Base-by-base conservation (phyloP, 2,113 vertebrate species). In the Pygoscelis antarcticus region DNA sequence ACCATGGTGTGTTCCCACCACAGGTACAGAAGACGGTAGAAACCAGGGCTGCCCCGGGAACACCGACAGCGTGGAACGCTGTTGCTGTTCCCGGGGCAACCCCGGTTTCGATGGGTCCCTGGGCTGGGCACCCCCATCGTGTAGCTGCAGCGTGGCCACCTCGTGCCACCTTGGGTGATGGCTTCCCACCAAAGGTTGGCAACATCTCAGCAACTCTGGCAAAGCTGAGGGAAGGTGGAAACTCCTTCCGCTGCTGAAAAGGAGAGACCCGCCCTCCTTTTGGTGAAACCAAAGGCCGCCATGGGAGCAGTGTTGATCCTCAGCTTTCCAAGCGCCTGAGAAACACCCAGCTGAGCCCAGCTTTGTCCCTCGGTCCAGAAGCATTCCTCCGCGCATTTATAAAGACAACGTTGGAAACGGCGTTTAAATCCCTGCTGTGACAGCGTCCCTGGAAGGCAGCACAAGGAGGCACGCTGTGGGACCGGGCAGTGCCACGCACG, bases 401-500 rank as follows among this genome's bases (percentile, higher is more conserved):
- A 54, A 54, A 54, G 49, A 40, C 32, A 42, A 22, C 23, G 1
- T 13, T 22, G 38, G 77, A 42, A 80, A 34, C 7, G 9, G 32
- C 19, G 10, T n/a, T 66, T 34, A 44, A 65, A 17, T 55, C 62
- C 38, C 32, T 6, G 4, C 34, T 20, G 47, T 14, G 34, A 51
- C 34, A 51, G 47, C 9, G 6, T 51, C 18, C 25, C 62, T 54
- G 49, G 61, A 55, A 27, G 61, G 78, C 62, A 29, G 62, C 32
- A 17, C 30, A n/a, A 19, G 4, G 2, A 34, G 36, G 10, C 10
- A 9, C 6, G 23, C n/a, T 5, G 9, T 26, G 36, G 60, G 29
- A 64, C 29, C 2, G 1, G 22, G 47, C 60, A n/a, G 14, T 36
- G 42, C 52, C 52, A 34, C 21, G 3, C 71, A 19, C 0, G 5